These are phyloP conservation scores for Augochlorella aurata DNA, from an alignment of 2,888 invertebrate species.

Conservation along the genomic window DNA sequence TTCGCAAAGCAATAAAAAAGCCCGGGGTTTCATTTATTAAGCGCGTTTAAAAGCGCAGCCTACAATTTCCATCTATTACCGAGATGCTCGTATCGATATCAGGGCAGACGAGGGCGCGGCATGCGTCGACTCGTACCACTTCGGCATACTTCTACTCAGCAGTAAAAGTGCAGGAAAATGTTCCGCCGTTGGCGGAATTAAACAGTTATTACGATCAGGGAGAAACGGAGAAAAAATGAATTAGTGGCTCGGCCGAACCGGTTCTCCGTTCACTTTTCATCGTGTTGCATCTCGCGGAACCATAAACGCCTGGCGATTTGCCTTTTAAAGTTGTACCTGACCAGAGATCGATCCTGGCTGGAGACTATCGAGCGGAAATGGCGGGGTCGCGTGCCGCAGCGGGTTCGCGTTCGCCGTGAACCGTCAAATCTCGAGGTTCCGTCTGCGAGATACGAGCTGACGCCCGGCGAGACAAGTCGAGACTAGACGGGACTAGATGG, in stretches of 20 bases:
- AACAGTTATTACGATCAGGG: not conserved
- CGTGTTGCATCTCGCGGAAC: not conserved
- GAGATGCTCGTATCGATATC: not conserved
- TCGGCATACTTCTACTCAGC: not conserved
- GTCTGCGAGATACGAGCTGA: not conserved
- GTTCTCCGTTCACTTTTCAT: constrained; percentile 7
- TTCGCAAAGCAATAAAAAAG: not conserved
- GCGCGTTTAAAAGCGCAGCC: not conserved
- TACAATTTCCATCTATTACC: not conserved
- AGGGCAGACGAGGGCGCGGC: not conserved
- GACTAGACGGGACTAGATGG: not conserved
- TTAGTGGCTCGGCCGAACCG: constrained; percentile 5
- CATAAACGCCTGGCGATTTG: constrained; percentile 9
- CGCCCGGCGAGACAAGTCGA: not conserved
- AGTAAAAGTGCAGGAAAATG: not conserved
- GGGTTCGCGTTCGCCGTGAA: not conserved
- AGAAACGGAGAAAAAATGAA: not conserved
- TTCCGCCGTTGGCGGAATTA: not conserved
- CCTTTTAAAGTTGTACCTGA: constrained; percentile 4
- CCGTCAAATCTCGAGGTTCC: not conserved
- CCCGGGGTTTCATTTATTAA: not conserved
- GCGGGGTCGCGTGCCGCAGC: not conserved
- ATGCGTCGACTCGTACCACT: not conserved
- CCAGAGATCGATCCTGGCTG: not conserved
- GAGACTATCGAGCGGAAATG: not conserved